These are phyloP conservation scores for Drosophila burlai DNA, from an alignment of 1,140 invertebrate genomes.

Conservation along the genomic window DNA sequence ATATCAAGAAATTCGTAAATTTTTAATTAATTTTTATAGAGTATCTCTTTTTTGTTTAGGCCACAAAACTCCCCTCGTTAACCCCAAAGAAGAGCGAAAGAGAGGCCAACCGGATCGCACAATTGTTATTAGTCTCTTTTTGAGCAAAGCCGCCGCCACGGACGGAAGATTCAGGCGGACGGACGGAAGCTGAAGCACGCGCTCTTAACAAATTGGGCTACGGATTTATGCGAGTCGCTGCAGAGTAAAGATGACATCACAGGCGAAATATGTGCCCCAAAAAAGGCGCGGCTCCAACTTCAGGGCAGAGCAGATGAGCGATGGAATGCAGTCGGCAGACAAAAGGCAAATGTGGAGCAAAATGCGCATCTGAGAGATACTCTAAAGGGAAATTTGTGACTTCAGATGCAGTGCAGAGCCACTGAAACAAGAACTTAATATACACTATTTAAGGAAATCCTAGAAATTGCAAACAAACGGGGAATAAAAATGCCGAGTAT, in stretches of 20 bases:
- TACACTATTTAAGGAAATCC: not conserved
- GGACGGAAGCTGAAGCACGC: conserved; percentile 72
- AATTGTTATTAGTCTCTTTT: conserved; percentile 81
- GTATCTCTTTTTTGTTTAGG: conserved; percentile 27
- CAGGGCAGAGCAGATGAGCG: conserved; percentile 46
- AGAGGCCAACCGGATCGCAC: conserved; percentile 66
- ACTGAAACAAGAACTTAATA: not conserved
- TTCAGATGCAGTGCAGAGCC: not conserved
- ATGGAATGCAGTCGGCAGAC: conserved; percentile 57
- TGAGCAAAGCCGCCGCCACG: conserved; percentile 66
- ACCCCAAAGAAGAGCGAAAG: conserved; percentile 39
- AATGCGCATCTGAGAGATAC: conserved; percentile 13
- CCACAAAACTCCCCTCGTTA: conserved; percentile 29
- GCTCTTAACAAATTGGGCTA: conserved; percentile 81
- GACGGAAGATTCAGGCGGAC: conserved; percentile 20
- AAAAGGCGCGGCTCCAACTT: conserved; percentile 66
- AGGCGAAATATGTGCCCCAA: conserved; percentile 72
- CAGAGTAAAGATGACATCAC: conserved; percentile 70
- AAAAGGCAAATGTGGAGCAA: conserved; percentile 40
- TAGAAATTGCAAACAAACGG: not conserved
- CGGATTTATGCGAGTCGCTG: conserved; percentile 67
- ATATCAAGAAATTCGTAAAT: not conserved
- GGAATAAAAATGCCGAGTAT: too few relatives aligned
- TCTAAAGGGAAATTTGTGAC: not conserved
- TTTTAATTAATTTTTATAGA: conserved; percentile 5